Evolutionary conservation across 1,140 invertebrate genomes (phyloP).

Genomic region (Drosophila trapezifrons): DNA sequence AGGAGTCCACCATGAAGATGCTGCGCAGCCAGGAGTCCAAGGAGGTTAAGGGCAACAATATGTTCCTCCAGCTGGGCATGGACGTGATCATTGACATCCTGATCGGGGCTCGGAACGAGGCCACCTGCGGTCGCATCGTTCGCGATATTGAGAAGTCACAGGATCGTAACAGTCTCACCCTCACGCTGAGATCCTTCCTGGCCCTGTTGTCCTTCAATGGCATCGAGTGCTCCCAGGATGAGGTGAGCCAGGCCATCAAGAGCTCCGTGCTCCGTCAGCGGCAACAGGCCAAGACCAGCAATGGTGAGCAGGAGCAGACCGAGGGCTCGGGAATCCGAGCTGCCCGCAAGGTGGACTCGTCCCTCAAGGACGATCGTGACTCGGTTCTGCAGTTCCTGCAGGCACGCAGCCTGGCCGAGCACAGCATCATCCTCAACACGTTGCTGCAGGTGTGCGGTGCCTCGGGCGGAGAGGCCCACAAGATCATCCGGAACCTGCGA

Average conservation of each 20-base stretch:
- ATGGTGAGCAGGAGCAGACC: conserved; percentile 5
- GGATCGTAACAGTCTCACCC: conserved; percentile 56
- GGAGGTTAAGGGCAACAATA: conserved; percentile 26
- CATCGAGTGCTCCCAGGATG: conserved; percentile 58
- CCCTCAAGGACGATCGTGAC: conserved; percentile 49
- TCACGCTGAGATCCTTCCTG: conserved; percentile 58
- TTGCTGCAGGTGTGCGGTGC: conserved; percentile 62
- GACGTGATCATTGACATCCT: conserved; percentile 66
- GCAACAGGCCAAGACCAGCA: neutral
- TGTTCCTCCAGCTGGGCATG: conserved; percentile 62
- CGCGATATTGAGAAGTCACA: conserved; percentile 56
- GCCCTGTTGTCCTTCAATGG: conserved; percentile 59
- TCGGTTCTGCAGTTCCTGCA: conserved; percentile 54
- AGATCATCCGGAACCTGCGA: conserved; percentile 56
- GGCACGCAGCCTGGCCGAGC: conserved; percentile 37
- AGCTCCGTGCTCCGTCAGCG: conserved; percentile 21
- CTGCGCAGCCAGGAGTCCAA: conserved; percentile 32
- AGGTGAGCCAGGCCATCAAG: conserved; percentile 67
- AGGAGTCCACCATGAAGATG: conserved; percentile 51
- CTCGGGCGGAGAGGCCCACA: conserved; percentile 36
- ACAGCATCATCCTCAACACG: conserved; percentile 44
- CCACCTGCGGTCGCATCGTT: conserved; percentile 51
- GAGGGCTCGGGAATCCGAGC: conserved; percentile 40
- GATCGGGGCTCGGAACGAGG: conserved; percentile 48
- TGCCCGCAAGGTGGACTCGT: conserved; percentile 23